phyloP scores from a whole-genome alignment of 1,140 invertebrate species.

The Manduca sexta region DNA sequence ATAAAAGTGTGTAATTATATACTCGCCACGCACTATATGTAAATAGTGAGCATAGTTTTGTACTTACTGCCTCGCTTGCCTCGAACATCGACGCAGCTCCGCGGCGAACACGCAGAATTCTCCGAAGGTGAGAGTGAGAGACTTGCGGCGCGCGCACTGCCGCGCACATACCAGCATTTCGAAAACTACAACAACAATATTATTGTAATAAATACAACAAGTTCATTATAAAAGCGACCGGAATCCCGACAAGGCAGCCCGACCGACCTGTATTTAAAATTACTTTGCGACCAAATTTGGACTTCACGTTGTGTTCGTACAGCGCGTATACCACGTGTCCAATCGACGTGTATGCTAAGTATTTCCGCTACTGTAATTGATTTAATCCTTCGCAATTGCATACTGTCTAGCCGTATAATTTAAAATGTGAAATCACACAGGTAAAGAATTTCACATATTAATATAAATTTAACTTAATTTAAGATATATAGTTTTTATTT shows the following conservation, averaged over 20 bases:
- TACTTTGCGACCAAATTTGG: not conserved
- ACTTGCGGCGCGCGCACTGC: slow-evolving; percentile 72
- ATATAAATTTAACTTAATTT: too few species aligned
- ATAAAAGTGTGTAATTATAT: too few species aligned
- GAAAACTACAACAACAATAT: slow-evolving; percentile 70
- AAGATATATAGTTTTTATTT: too few species aligned
- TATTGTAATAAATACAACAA: not conserved
- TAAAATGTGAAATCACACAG: too few species aligned
- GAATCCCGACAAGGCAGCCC: not conserved
- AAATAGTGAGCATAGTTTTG: not conserved
- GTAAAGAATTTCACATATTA: too few species aligned
- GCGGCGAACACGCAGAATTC: slow-evolving; percentile 80
- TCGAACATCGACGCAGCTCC: slow-evolving; percentile 73
- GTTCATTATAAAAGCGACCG: not conserved
- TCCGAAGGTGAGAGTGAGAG: slow-evolving; percentile 76
- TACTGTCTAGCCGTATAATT: too few species aligned
- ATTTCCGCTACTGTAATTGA: too few species aligned
- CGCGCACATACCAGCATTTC: slow-evolving; percentile 77
- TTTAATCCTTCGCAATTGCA: too few species aligned
- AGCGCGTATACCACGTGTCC: too few species aligned
- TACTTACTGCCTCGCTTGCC: slow-evolving; percentile 62
- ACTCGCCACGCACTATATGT: too few species aligned
- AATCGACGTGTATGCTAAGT: too few species aligned
- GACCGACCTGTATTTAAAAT: not conserved
- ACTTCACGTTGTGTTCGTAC: not conserved